Base-by-base conservation (phyloP, 2,888 invertebrate species). In the Helicoverpa assulta region DNA sequence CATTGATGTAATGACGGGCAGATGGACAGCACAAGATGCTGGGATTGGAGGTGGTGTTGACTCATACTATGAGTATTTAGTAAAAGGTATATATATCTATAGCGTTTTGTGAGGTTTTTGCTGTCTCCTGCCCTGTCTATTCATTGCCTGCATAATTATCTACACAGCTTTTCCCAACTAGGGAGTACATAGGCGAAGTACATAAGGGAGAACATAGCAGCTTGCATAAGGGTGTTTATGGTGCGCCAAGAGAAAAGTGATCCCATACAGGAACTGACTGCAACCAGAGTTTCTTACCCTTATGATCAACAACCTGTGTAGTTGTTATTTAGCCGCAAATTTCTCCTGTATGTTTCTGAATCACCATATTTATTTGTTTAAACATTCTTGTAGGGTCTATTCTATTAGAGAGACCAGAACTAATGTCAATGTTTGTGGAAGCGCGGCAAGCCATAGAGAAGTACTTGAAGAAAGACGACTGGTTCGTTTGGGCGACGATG, bases 401-500 rank as follows among this genome's bases (percentile, higher is more conserved):
- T 61, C 94, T 99, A 73, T 96, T 99, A 26, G 98, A 99, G 90
- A 97, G 97, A 79, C 99, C 99, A 0, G 98, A 99, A 86, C 93
- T 99, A 33, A 97, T 99, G 96, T 97, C 98, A 60, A 98, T 99
- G 97, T 99, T 99, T 88, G 96, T 97, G 70, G 98, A 98, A 85
- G 97, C 97, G 0, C 96, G 97, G 60, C 93, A 95, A 57, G 96
- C 97, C 0, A 98, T 98, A 53, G 98, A 98, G 86, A 98, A 98
- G 85, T 98, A 98, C 87, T 94, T 99, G 85, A 98, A 98, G 86
- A 97, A 98, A 86, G 99, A 99, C 84, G 99, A 99, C 91, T 99
- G 99, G 99, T 99, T 99, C 90, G 97, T 99, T 85, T 99, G 99
- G 99, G 99, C 99, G 0, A 98, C 99, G n/a, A 99, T 99, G 99